These are phyloP conservation scores for Steinernema khuongi DNA, from an alignment of 1,140 invertebrate species.

Conservation along the genomic window DNA sequence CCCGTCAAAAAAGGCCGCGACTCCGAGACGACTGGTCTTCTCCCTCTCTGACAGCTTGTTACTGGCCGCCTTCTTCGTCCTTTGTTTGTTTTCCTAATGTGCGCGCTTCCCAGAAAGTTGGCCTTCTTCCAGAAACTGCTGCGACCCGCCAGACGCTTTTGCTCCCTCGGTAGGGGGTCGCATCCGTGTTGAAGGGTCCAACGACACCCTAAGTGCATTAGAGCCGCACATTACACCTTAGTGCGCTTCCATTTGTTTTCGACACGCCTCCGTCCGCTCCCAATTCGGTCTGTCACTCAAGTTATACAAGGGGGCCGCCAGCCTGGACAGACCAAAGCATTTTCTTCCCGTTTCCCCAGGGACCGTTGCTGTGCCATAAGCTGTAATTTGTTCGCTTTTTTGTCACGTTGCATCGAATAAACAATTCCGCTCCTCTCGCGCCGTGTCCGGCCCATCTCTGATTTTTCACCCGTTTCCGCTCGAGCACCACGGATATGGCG, in stretches of 20 bases:
- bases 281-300: background rate
- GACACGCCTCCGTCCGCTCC: background rate
- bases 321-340: background rate
- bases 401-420: background rate
- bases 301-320: background rate
- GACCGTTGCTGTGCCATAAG: background rate
- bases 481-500: background rate
- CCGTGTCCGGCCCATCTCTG: background rate
- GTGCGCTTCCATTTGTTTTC: background rate
- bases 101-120: background rate
- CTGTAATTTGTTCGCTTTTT: background rate
- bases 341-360: background rate
- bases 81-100: constrained; percentile 4
- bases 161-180: no score
- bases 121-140: no score
- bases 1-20: background rate
- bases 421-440: background rate
- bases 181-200: background rate
- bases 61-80: background rate
- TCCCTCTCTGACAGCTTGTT: background rate
- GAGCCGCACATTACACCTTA: background rate
- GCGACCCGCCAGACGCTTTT: no score
- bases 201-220: constrained; percentile 9
- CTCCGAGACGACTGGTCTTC: background rate
- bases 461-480: background rate